Evolutionary conservation across 1,140 invertebrate species (phyloP).

Genomic region (Nasonia vitripennis): DNA sequence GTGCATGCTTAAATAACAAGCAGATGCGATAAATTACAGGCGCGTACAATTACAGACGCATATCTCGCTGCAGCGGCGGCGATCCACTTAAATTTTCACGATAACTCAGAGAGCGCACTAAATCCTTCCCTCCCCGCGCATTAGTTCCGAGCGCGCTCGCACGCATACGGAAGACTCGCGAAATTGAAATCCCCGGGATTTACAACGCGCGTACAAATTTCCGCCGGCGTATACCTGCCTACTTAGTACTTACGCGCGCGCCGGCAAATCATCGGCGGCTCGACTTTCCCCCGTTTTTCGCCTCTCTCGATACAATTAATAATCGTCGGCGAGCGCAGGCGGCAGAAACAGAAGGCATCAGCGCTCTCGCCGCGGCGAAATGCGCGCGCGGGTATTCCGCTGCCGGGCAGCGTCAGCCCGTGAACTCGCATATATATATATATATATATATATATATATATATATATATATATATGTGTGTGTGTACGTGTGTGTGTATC

Average conservation of each 20-base stretch:
- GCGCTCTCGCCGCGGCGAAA: background rate
- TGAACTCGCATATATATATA: background rate
- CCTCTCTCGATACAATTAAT: constrained; percentile 21
- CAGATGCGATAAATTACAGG: constrained; percentile 8
- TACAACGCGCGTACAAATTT: background rate
- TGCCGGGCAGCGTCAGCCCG: background rate
- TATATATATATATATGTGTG: background rate
- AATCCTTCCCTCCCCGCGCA: background rate
- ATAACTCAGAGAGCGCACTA: constrained; percentile 31
- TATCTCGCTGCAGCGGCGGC: background rate
- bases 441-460: background rate
- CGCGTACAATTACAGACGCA: constrained; percentile 23
- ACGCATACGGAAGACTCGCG: background rate
- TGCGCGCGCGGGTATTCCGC: background rate
- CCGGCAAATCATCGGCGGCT: background rate
- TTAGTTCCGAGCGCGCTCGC: background rate
- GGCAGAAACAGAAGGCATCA: background rate
- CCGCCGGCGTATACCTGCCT: background rate
- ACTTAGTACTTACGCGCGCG: background rate
- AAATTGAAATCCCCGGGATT: constrained; percentile 25
- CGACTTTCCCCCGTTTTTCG: constrained; percentile 1
- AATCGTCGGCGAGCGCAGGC: background rate
- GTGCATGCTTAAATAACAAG: background rate
- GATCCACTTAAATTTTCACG: constrained; percentile 33
- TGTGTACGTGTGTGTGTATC: no score